Percentiles rank a stretch among this genome's conserved stretches.
Evolutionary conservation across 2,888 invertebrate genomes (phyloP).

Genomic region (Lasioglossum leucozonium): DNA sequence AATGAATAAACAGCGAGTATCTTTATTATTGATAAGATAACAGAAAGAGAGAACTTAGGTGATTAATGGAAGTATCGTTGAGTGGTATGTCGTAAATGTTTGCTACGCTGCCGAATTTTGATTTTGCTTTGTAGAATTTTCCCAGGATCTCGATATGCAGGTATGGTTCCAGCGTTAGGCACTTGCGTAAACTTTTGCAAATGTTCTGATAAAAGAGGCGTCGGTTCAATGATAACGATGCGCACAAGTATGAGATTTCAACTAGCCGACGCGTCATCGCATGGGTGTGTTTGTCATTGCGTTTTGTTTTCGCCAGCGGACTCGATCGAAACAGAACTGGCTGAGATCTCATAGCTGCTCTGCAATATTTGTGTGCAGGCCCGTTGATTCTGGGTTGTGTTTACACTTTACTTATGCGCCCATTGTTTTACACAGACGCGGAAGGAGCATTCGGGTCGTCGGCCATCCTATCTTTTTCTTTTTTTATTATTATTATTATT

Average conservation of each 20-base stretch:
- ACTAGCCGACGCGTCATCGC: conserved; percentile 30
- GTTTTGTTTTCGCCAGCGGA: not conserved
- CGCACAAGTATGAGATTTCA: conserved; percentile 43
- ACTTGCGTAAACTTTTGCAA: conserved; percentile 25
- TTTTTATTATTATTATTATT: not conserved
- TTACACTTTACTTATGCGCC: conserved; percentile 29
- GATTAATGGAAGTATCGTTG: not conserved
- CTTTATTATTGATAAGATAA: not conserved
- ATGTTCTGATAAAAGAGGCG: conserved; percentile 32
- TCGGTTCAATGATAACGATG: conserved; percentile 21
- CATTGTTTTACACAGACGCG: conserved; percentile 23
- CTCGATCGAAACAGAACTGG: not conserved
- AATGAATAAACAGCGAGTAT: not conserved
- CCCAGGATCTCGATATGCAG: not conserved
- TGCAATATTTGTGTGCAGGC: conserved; percentile 24
- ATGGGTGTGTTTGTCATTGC: not conserved
- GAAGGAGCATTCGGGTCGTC: conserved; percentile 22
- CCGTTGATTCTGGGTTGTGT: conserved; percentile 18
- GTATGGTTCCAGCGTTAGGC: not conserved
- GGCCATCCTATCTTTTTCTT: conserved; percentile 2
- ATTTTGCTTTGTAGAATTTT: conserved; percentile 8
- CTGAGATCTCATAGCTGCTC: conserved; percentile 28
- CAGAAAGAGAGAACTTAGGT: not conserved
- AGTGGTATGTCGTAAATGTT: not conserved
- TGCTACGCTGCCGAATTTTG: not conserved